Conservation (phyloP, 2,888 invertebrate species). For the Minunthozetes semirufus region DNA sequence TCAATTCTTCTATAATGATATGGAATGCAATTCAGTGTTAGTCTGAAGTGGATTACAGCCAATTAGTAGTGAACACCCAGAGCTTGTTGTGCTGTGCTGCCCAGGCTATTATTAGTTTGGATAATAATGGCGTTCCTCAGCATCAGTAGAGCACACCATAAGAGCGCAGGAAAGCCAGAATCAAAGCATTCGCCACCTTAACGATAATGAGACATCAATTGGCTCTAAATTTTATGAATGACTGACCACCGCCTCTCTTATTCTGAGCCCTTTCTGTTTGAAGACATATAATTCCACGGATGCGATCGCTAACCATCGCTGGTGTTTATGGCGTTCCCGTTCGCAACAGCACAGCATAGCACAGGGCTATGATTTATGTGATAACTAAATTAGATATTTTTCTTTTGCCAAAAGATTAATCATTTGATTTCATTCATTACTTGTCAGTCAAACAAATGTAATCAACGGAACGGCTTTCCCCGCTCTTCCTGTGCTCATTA, state of each 20-base stretch:
- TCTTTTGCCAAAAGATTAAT: no score
- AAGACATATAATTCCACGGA: not conserved
- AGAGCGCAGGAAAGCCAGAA: not conserved
- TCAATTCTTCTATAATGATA: not conserved
- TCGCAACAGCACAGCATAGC: no score
- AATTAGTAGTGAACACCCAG: not conserved
- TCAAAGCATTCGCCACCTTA: conserved; percentile 2
- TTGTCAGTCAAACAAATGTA: no score
- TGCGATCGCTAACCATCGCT: not conserved
- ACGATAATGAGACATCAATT: conserved; percentile 16
- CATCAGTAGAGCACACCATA: not conserved
- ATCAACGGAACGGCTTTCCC: no score
- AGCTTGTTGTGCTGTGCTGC: not conserved
- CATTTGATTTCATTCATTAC: no score
- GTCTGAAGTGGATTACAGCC: not conserved
- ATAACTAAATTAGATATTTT: no score
- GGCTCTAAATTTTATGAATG: not conserved
- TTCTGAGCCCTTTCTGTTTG: not conserved
- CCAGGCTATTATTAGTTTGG: not conserved
- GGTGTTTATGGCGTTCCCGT: no score
- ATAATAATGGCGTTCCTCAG: not conserved
- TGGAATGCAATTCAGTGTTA: not conserved
- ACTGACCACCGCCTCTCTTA: not conserved
- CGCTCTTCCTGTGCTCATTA: no score
- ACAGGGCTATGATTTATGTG: no score